phyloP scores from a whole-genome alignment of 2,888 invertebrate species.

The Trissolcus brochymenae region DNA sequence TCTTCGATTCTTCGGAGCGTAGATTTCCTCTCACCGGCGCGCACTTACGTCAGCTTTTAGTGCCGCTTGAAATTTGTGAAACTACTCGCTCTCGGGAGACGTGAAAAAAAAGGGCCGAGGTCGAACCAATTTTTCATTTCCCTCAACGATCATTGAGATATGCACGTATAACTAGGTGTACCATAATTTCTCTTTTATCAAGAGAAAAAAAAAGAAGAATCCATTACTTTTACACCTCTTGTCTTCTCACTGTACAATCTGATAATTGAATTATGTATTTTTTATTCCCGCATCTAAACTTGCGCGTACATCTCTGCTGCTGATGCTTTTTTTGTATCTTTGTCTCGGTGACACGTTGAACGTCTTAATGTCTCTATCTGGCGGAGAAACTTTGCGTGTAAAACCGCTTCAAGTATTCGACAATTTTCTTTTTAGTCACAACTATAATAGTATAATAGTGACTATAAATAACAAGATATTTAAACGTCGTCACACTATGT shows the following conservation, averaged over 20 bases:
- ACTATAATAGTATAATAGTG: conserved; percentile 8
- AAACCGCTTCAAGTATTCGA: conserved; percentile 48
- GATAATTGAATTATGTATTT: conserved; percentile 33
- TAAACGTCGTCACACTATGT: conserved; percentile 6
- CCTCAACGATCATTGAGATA: conserved; percentile 36
- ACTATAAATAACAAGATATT: conserved; percentile 20
- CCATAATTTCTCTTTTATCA: not conserved
- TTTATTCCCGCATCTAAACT: conserved; percentile 33
- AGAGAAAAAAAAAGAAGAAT: not conserved
- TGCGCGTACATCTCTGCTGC: conserved; percentile 30
- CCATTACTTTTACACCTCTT: not conserved
- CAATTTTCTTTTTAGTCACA: conserved; percentile 32
- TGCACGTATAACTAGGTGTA: not conserved
- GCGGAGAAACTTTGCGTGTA: conserved; percentile 41
- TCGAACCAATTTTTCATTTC: conserved; percentile 46
- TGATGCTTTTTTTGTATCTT: conserved; percentile 39
- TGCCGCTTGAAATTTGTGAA: conserved; percentile 52
- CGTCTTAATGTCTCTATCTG: conserved; percentile 48
- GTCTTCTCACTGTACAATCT: not conserved
- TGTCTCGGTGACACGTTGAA: conserved; percentile 46
- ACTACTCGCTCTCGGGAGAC: conserved; percentile 15
- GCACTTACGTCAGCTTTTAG: conserved; percentile 45
- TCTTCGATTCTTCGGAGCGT: conserved; percentile 34
- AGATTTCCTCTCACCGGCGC: conserved; percentile 16
- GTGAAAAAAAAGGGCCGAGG: conserved; percentile 20